Evolutionary conservation across 1,140 invertebrate genomes (phyloP).

Genomic region (Andricus grossulariae): DNA sequence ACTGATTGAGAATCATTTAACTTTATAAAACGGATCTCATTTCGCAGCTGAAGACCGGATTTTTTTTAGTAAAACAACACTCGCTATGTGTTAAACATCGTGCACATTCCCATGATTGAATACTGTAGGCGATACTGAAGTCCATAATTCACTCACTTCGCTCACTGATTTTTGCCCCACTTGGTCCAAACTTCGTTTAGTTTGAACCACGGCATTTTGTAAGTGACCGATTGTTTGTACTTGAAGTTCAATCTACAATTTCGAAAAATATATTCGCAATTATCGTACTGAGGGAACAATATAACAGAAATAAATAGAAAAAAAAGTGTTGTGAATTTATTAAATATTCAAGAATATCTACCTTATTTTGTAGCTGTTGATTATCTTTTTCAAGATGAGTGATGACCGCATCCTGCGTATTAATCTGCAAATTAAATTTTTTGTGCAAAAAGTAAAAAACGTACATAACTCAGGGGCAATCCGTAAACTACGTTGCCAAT

Average conservation of each 20-base stretch:
- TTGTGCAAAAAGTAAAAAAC: slow-evolving; percentile 7
- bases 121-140: slow-evolving; percentile 65
- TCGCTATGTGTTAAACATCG: slow-evolving; percentile 67
- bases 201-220: slow-evolving; percentile 69
- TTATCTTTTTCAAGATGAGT: slow-evolving; percentile 64
- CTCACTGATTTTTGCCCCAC: slow-evolving; percentile 66
- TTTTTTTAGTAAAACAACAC: slow-evolving; percentile 30
- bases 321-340: too few species aligned
- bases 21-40: background rate
- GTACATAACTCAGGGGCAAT: slow-evolving; percentile 10
- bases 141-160: slow-evolving; percentile 71
- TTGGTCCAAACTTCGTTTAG: slow-evolving; percentile 70
- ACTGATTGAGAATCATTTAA: background rate
- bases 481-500: too few species aligned
- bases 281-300: too few species aligned
- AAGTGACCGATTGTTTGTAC: slow-evolving; percentile 72
- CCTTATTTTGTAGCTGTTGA: slow-evolving; percentile 65
- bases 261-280: background rate
- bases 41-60: slow-evolving; percentile 20
- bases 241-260: slow-evolving; percentile 68
- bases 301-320: too few species aligned
- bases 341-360: slow-evolving; percentile 39
- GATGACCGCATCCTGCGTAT: slow-evolving; percentile 60
- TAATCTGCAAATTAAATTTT: slow-evolving; percentile 60
- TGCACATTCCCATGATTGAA: slow-evolving; percentile 72